Base-by-base conservation (phyloP, 2,888 invertebrate species). In the Scotopteryx bipunctaria region DNA sequence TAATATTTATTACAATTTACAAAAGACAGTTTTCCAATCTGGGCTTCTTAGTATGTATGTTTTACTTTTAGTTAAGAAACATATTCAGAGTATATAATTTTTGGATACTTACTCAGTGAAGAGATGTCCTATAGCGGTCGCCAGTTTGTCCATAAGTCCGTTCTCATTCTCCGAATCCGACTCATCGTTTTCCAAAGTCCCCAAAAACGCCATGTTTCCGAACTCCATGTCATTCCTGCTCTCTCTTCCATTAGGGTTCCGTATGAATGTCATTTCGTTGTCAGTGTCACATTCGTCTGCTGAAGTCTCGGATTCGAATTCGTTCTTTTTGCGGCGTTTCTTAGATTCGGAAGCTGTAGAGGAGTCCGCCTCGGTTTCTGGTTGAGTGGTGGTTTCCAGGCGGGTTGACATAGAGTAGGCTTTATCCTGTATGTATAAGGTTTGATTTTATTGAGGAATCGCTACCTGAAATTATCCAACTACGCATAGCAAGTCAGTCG, bases 91-190 rank as follows among this genome's bases (percentile, higher is more conserved):
- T n/a, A n/a, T n/a, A n/a, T n/a, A n/a, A n/a, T n/a, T n/a, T n/a
- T n/a, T n/a, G n/a, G n/a, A n/a, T n/a, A n/a, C 87, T 87, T 82
- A 94, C 93, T 93, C 94, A 46, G 95, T 95, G 80, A 96, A 95
- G 51, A 96, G 81, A 83, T 95, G 94, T 9, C 94, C 93, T 57
- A 95, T 94, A n/a, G 94, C 94, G 40, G 92, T 92, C 0, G 94
- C 92, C 33, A 95, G 78, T 70, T 94, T 94, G 63, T 94, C 94
- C 83, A 94, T 92, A 1, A 92, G 86, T 0, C 93, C 93, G 66
- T 92, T 93, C 64, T 95, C 95, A 65, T 94, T 94, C 61, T 95
- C 95, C 0, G 94, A 94, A 71, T 95, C 95, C 0, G 94, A 94
- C 55, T 94, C 94, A 49, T 94, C 94, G 6, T 89, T 78, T 64